Evolutionary conservation across 2,797 vertebrate genomes (phyloP).

Genomic region (Acrossocheilus fasciatus): DNA sequence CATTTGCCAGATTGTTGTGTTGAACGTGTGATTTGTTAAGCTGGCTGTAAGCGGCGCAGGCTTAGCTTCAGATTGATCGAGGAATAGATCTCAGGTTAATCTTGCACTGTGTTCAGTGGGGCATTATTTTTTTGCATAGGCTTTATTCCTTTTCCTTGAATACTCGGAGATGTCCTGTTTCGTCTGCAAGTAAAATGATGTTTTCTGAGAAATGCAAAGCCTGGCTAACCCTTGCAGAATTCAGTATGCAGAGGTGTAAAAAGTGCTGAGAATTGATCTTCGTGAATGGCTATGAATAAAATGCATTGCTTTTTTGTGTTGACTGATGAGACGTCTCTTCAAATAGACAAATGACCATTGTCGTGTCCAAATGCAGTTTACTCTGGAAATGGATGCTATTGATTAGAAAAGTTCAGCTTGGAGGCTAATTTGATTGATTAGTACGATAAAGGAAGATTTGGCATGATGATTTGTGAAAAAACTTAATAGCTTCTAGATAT

Average conservation of each 20-base stretch:
- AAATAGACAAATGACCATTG: not conserved
- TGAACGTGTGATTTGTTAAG: conserved; percentile 36
- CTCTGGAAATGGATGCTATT: not conserved
- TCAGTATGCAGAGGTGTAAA: not conserved
- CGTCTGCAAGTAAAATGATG: conserved; percentile 12
- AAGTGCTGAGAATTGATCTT: not conserved
- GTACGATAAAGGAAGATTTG: not conserved
- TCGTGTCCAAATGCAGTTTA: not conserved
- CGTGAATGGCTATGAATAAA: not conserved
- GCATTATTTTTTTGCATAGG: not conserved
- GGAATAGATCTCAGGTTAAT: conserved; percentile 35
- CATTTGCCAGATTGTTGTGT: conserved; percentile 25
- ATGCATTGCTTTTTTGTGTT: not conserved
- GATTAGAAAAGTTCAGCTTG: not conserved
- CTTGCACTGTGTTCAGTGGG: not conserved
- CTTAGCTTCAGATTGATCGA: conserved; percentile 15
- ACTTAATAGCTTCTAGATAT: not conserved
- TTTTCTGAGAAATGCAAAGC: conserved; percentile 39
- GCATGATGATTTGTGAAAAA: not conserved
- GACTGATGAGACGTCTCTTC: not conserved
- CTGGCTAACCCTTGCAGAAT: conserved; percentile 22
- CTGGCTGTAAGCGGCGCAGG: not conserved
- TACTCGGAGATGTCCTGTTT: not conserved
- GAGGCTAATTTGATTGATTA: not conserved
- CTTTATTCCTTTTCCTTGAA: not conserved